Evolutionary conservation across 2,113 vertebrate genomes (phyloP).

Genomic region (Labeo catla): DNA sequence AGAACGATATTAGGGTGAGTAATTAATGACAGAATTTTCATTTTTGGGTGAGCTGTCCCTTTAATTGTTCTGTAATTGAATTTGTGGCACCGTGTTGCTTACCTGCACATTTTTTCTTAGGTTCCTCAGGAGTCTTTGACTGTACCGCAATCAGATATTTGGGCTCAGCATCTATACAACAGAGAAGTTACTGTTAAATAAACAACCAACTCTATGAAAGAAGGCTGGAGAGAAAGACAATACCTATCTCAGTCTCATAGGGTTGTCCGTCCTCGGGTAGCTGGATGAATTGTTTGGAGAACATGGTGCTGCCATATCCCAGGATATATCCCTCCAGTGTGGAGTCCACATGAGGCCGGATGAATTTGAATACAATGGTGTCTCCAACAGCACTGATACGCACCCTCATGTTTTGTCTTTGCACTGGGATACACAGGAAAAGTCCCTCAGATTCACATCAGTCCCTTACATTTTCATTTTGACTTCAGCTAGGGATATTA

Average conservation of each 20-base stretch:
- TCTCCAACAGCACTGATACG: constrained; percentile 90
- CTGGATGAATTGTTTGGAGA: constrained; percentile 91
- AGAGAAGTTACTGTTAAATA: constrained; percentile 29
- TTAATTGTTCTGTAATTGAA: too few species aligned
- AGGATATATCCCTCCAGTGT: constrained; percentile 92
- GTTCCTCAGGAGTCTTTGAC: constrained; percentile 80
- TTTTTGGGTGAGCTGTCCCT: too few species aligned
- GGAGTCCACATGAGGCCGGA: constrained; percentile 80
- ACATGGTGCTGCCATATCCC: constrained; percentile 90
- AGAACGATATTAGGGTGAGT: too few species aligned
- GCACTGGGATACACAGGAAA: constrained; percentile 72
- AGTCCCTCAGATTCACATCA: background rate
- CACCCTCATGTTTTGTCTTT: constrained; percentile 89
- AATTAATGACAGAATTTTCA: too few species aligned
- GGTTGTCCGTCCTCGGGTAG: constrained; percentile 86
- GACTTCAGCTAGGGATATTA: background rate
- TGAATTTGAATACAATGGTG: constrained; percentile 89
- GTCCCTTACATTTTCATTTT: background rate
- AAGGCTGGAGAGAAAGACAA: background rate
- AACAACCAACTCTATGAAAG: background rate
- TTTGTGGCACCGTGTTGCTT: background rate
- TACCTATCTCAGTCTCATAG: constrained; percentile 88
- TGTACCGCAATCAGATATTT: constrained; percentile 91
- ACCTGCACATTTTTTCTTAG: constrained; percentile 93
- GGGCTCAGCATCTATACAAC: constrained; percentile 89